Base-by-base conservation (phyloP, 2,888 invertebrate genomes). In the Euclidia mi region DNA sequence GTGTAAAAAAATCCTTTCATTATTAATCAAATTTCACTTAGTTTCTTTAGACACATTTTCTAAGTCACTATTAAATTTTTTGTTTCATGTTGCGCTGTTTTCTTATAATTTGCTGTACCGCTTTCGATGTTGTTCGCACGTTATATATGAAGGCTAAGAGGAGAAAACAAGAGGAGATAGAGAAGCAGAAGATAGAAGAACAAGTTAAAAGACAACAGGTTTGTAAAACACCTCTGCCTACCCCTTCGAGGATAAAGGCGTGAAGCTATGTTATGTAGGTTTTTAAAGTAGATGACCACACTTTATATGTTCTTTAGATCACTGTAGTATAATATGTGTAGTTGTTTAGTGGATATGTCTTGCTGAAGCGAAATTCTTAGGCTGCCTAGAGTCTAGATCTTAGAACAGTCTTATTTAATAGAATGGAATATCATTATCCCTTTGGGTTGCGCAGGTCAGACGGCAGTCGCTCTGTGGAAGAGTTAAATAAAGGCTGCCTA, bases 191-290 rank as follows among this genome's bases (percentile, higher is more conserved):
- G 86, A 96, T 97, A 69, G 98, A 98, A 91, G 98, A 98, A 70
- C 97, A 98, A 79, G 95, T 96, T 72, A 96, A 98, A 79, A 97
- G 97, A 88, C 97, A 97, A 89, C 98, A 98, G 97, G 98, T 98
- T 87, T 81, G 91, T 89, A 17, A n/a, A n/a, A n/a, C n/a, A n/a
- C n/a, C n/a, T n/a, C n/a, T n/a, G n/a, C n/a, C n/a, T n/a, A n/a
- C n/a, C n/a, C n/a, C n/a, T n/a, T n/a, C n/a, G n/a, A n/a, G n/a
- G n/a, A n/a, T n/a, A n/a, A n/a, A n/a, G n/a, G n/a, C n/a, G n/a
- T n/a, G n/a, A n/a, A n/a, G n/a, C n/a, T n/a, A n/a, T n/a, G n/a
- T n/a, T n/a, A n/a, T n/a, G n/a, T n/a, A n/a, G n/a, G n/a, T n/a
- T n/a, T n/a, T n/a, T n/a, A n/a, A n/a, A n/a, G n/a, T n/a, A n/a